Base-by-base conservation (phyloP, 2,797 vertebrate genomes). In the Molossus alvarezi region DNA sequence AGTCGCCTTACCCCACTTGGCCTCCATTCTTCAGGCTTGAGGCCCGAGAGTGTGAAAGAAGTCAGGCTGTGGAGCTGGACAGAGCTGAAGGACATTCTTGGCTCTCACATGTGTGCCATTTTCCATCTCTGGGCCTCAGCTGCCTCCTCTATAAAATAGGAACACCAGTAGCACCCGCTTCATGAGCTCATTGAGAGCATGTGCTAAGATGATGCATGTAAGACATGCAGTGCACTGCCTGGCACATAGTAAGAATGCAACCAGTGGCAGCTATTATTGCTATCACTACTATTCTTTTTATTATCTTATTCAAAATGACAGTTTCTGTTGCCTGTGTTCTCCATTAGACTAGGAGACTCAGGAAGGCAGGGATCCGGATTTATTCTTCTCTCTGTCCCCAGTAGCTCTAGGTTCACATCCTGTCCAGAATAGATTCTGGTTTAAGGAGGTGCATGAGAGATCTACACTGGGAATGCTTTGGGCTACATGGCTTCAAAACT, bases 1-100 rank as follows among this genome's bases (percentile, higher is more conserved):
- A 96, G 90, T 96, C 15, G 64, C 95, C 92, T 97, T 93, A 90
- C 6, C 67, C 88, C 55, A 96, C 60, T 96, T 96, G 95, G 90
- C 92, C 76, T 96, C 65, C 21, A 21, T 80, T 88, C 81, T 94
- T 88, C 48, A 85, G 93, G 72, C 95, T 87, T 75, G 41, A 85
- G 62, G 25, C 58, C 86, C 45, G 12, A 88, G 48, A 75, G 8
- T 64, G 62, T 90, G 87, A 94, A 87, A 95, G 53, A 80, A 94
- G 62, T 94, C n/a, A n/a, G 84, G 41, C 57, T 71, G 11, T 29
- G 53, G 77, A 96, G 53, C 73, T 65, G 48, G 57, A 27, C 51
- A 48, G 80, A 77, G 64, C 62, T 71, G 51, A 88, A 88, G 51
- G 58, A 71, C 13, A 57, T 72, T 65, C 76, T 87, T 67, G 75